phyloP scores from a whole-genome alignment of 1,140 invertebrate species.

The Neodiprion pinetum region DNA sequence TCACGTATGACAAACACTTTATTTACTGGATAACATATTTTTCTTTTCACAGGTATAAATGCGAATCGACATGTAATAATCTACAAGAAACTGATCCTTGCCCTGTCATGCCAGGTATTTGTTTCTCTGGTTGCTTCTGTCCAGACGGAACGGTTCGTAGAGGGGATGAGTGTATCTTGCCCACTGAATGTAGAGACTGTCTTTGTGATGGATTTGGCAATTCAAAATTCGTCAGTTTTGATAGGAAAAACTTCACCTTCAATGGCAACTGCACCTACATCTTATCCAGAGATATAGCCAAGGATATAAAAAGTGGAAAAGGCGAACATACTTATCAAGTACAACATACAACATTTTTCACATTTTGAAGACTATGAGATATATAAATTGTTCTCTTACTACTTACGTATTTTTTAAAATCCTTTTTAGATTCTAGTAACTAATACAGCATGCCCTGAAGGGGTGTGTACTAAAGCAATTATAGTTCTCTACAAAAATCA shows the following conservation, averaged over 20 bases:
- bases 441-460: constrained; percentile 66
- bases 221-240: constrained; percentile 77
- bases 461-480: constrained; percentile 68
- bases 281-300: constrained; percentile 69
- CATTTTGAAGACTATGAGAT: not conserved
- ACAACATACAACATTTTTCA: constrained; percentile 21
- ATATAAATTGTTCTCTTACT: constrained; percentile 19
- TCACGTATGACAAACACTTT: not conserved
- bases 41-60: constrained; percentile 53
- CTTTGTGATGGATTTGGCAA: constrained; percentile 75
- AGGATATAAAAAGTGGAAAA: constrained; percentile 33
- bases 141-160: constrained; percentile 77
- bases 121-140: constrained; percentile 85
- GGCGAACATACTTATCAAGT: constrained; percentile 72
- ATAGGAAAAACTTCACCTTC: constrained; percentile 74
- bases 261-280: constrained; percentile 83
- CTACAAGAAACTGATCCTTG: constrained; percentile 67
- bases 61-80: constrained; percentile 76
- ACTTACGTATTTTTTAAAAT: constrained; percentile 11
- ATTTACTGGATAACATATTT: not conserved
- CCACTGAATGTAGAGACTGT: constrained; percentile 79
- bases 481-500: constrained; percentile 72
- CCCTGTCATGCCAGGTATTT: constrained; percentile 68
- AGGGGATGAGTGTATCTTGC: constrained; percentile 72
- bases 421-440: constrained; percentile 66